phyloP scores from a whole-genome alignment of 2,113 vertebrate species.

The Otolemur garnettii region DNA sequence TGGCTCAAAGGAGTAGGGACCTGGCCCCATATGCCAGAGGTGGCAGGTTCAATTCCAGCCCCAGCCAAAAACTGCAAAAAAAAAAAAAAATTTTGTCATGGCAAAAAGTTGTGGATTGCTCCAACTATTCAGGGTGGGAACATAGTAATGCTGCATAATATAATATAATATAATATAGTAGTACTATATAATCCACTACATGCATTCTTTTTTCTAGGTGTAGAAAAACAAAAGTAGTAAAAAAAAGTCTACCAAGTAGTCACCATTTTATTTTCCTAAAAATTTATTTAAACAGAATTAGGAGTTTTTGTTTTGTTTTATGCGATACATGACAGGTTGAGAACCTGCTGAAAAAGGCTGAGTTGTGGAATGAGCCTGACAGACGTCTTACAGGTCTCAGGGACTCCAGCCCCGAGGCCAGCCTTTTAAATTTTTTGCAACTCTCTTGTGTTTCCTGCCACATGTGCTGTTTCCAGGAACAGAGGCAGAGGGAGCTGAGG shows the following conservation, averaged over 20 bases:
- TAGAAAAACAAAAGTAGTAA: slow-evolving; percentile 32
- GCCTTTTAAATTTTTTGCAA: background rate
- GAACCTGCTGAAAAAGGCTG: background rate
- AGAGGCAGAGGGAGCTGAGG: background rate
- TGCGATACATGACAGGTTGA: background rate
- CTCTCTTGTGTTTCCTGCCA: background rate
- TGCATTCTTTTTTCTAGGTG: background rate
- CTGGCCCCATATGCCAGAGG: too few relatives aligned
- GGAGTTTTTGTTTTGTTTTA: slow-evolving; percentile 35
- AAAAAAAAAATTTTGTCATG: background rate
- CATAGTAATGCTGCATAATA: background rate
- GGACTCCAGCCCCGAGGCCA: background rate
- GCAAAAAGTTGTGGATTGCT: background rate
- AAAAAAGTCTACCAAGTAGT: background rate
- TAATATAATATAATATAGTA: too few relatives aligned
- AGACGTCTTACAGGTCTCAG: background rate
- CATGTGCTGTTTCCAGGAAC: background rate
- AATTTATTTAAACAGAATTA: background rate
- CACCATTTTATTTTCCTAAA: slow-evolving; percentile 13
- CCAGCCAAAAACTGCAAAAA: too few relatives aligned
- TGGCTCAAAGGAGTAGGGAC: too few relatives aligned
- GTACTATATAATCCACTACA: background rate
- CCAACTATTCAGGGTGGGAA: background rate
- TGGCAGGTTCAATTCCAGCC: too few relatives aligned
- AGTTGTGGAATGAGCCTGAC: too few relatives aligned